A percentile compares a stretch with the other conserved stretches of the same genome.
These are phyloP conservation scores for Menidia beryllina DNA, from an alignment of 2,113 vertebrate genomes.

Conservation along the genomic window DNA sequence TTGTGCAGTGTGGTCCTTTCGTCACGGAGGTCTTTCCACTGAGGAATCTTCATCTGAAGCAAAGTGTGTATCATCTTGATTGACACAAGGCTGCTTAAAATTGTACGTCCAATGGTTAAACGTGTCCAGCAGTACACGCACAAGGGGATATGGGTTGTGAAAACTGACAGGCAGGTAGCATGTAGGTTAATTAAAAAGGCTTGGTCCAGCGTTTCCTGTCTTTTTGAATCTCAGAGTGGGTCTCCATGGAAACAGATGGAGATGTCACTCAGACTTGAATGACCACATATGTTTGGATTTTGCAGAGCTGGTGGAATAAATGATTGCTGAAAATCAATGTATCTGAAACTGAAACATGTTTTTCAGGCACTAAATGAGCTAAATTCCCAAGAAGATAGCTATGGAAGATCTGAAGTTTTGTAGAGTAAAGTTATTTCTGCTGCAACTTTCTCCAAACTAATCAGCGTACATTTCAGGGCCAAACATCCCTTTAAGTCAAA, in stretches of 20 bases:
- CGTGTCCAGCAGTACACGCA: constrained; percentile 8
- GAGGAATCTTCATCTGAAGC: constrained; percentile 6
- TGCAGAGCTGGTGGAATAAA: constrained; percentile 48
- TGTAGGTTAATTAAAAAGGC: constrained; percentile 60
- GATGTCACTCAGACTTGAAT: constrained; percentile 66
- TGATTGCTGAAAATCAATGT: constrained; percentile 49
- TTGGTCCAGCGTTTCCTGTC: constrained; percentile 41
- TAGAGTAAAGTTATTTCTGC: not conserved
- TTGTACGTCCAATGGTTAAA: constrained; percentile 35
- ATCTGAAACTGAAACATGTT: constrained; percentile 35
- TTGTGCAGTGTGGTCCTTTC: not conserved
- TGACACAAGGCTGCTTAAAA: constrained; percentile 37
- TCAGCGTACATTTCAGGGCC: constrained; percentile 12
- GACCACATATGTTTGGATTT: constrained; percentile 18
- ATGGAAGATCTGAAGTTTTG: not conserved
- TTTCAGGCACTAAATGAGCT: constrained; percentile 25
- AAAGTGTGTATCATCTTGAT: constrained; percentile 26
- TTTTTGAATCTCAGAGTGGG: constrained; percentile 60
- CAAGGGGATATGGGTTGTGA: constrained; percentile 41
- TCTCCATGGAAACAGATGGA: constrained; percentile 46
- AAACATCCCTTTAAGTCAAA: not conserved
- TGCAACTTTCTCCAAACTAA: constrained; percentile 10
- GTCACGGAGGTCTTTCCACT: not conserved
- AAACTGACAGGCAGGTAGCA: constrained; percentile 28
- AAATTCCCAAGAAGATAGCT: not conserved